These are phyloP conservation scores for Andrena bucephala DNA, from an alignment of 2,888 invertebrate genomes.

Conservation along the genomic window DNA sequence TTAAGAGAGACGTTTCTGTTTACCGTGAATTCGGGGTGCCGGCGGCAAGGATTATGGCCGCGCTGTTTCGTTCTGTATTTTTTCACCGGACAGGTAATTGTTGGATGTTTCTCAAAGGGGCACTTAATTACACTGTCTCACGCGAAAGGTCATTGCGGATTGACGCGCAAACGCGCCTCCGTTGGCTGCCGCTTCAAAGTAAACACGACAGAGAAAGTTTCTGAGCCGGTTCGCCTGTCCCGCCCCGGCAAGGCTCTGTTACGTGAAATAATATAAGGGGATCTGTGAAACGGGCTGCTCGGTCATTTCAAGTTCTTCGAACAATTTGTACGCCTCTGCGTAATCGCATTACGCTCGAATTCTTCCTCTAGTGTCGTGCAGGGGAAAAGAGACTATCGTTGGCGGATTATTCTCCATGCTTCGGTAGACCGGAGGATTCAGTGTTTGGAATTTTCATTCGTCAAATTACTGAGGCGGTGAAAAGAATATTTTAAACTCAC, in stretches of 20 bases:
- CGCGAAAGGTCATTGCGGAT: slow-evolving; percentile 49
- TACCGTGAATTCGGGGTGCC: not conserved
- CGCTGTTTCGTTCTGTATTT: slow-evolving; percentile 1
- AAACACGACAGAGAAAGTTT: slow-evolving; percentile 51
- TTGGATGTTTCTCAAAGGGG: slow-evolving; percentile 23
- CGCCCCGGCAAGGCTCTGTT: slow-evolving; percentile 45
- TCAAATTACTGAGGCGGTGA: no score
- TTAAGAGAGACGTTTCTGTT: not conserved
- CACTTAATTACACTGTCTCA: slow-evolving; percentile 45
- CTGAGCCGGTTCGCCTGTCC: slow-evolving; percentile 49
- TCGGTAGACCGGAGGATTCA: not conserved
- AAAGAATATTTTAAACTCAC: no score
- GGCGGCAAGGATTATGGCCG: not conserved
- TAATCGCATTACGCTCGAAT: slow-evolving; percentile 11
- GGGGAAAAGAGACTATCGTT: not conserved
- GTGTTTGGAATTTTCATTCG: not conserved
- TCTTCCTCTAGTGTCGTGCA: not conserved
- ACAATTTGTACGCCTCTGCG: not conserved
- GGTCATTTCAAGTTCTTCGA: slow-evolving; percentile 33
- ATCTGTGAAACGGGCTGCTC: not conserved
- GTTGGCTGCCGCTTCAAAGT: slow-evolving; percentile 34
- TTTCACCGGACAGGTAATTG: not conserved
- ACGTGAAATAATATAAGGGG: slow-evolving; percentile 56
- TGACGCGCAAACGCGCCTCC: slow-evolving; percentile 22
- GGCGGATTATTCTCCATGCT: not conserved